phyloP scores from a whole-genome alignment of 2,113 vertebrate genomes.

The Tychaedon coryphoeus region DNA sequence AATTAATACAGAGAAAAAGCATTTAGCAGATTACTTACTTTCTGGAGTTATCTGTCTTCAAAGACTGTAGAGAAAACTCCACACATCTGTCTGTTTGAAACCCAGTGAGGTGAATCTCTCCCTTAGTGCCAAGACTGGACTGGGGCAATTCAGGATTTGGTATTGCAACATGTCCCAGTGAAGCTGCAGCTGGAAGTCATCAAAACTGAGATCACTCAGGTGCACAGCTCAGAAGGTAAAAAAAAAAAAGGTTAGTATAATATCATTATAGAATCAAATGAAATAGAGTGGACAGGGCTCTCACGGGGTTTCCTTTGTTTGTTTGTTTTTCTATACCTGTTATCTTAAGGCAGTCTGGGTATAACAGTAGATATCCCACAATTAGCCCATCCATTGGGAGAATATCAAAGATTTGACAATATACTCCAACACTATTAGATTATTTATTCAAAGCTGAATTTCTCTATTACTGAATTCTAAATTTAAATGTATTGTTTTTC shows the following conservation, averaged over 20 bases:
- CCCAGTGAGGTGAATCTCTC: neutral
- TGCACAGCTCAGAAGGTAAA: neutral
- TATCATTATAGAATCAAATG: neutral
- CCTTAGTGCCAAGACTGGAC: neutral
- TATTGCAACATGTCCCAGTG: neutral
- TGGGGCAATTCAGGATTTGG: neutral
- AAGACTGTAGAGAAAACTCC: neutral
- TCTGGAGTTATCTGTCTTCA: neutral
- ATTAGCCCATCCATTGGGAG: neutral
- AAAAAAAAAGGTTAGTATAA: neutral
- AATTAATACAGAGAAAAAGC: neutral
- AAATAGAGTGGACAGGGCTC: neutral
- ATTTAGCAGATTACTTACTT: neutral
- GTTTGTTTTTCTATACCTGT: neutral
- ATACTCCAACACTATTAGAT: neutral
- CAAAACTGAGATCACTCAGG: neutral
- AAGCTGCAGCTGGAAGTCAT: neutral
- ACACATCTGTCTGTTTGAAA: neutral
- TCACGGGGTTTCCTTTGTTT: neutral
- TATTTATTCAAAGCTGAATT: constrained; percentile 25
- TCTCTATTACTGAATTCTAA: constrained; percentile 4
- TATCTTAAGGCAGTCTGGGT: neutral
- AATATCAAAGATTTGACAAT: neutral
- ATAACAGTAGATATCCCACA: neutral
- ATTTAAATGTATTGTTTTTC: neutral